Percentiles rank a stretch among this genome's conserved stretches.
Conservation (phyloP, 37 sponge, comb jelly and placozoan species). For the Aphrocallistes beatrix region DNA sequence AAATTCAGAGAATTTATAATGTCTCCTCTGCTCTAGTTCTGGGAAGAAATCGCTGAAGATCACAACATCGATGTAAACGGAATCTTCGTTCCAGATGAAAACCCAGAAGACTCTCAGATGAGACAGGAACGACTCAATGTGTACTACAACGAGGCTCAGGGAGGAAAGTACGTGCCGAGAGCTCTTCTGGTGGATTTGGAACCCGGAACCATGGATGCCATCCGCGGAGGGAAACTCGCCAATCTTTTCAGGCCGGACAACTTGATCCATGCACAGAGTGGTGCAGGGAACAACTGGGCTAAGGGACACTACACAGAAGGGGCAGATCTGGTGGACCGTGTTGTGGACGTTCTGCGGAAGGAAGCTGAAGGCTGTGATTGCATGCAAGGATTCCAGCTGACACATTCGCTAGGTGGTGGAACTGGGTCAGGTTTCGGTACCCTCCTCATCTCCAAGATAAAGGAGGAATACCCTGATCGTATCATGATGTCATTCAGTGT, state of each 20-base stretch:
- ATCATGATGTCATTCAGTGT: conserved; percentile 95
- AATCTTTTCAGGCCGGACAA: conserved; percentile 98
- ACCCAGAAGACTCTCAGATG: conserved; percentile 87
- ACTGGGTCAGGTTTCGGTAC: conserved; percentile 98
- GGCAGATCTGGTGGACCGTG: conserved; percentile 93
- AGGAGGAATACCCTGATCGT: conserved; percentile 97
- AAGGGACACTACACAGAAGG: conserved; percentile 90
- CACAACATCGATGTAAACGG: conserved; percentile 98
- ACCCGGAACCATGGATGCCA: conserved; percentile 65
- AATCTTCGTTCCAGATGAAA: conserved; percentile 40
- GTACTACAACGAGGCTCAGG: conserved; percentile 69
- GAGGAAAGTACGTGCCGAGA: conserved; percentile 64
- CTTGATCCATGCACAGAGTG: conserved; percentile 94
- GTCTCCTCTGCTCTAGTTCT: conserved; percentile 41
- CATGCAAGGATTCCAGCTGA: conserved; percentile 97
- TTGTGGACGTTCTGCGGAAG: conserved; percentile 92
- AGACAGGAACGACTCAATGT: conserved; percentile 98
- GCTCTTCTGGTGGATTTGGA: conserved; percentile 71
- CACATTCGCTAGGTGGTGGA: conserved; percentile 96
- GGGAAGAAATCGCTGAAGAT: conserved; percentile 79
- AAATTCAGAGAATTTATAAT: too few relatives aligned
- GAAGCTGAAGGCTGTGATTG: conserved; percentile 99
- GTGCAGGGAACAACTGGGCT: conserved; percentile 99
- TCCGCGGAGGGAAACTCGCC: conserved; percentile 92
- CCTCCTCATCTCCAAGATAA: conserved; percentile 97